phyloP scores from a whole-genome alignment of 1,140 invertebrate species.

The Drosophila micromelanica region DNA sequence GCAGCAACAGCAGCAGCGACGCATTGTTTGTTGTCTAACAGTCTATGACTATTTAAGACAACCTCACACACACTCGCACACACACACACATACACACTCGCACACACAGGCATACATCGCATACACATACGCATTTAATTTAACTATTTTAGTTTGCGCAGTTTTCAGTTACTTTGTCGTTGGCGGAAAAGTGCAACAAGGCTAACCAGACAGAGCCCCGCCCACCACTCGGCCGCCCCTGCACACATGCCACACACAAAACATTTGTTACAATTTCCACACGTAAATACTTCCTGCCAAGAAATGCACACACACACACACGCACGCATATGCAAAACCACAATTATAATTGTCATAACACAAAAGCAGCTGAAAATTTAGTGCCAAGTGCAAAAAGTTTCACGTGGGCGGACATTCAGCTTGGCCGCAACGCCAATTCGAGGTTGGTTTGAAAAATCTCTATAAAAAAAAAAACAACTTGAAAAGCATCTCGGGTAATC shows the following conservation, averaged over 20 bases:
- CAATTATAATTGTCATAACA: slow-evolving; percentile 82
- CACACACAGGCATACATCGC: slow-evolving; percentile 5
- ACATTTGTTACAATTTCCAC: slow-evolving; percentile 80
- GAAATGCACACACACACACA: slow-evolving; percentile 45
- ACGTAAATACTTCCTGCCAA: slow-evolving; percentile 80
- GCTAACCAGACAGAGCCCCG: slow-evolving; percentile 14
- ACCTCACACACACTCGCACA: slow-evolving; percentile 25
- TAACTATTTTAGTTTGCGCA: slow-evolving; percentile 72
- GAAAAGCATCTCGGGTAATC: no score
- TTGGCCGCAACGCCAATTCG: slow-evolving; percentile 30
- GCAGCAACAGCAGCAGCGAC: slow-evolving; percentile 12
- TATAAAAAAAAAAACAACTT: no score
- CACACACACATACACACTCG: slow-evolving; percentile 15
- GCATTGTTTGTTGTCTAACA: slow-evolving; percentile 79
- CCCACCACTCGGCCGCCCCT: slow-evolving; percentile 2
- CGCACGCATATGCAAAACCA: slow-evolving; percentile 61
- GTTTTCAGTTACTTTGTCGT: slow-evolving; percentile 65
- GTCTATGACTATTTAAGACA: slow-evolving; percentile 79
- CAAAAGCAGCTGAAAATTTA: slow-evolving; percentile 81
- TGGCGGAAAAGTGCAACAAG: slow-evolving; percentile 74
- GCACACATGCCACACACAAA: slow-evolving; percentile 47
- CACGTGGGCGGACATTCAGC: slow-evolving; percentile 40
- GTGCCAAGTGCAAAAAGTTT: slow-evolving; percentile 77
- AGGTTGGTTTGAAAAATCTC: slow-evolving; percentile 3
- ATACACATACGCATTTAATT: slow-evolving; percentile 63